Evolutionary conservation across 2,797 vertebrate species (phyloP), one percentile per base, ranked within the genome.

Genomic region (Micrastur ruficollis): DNA sequence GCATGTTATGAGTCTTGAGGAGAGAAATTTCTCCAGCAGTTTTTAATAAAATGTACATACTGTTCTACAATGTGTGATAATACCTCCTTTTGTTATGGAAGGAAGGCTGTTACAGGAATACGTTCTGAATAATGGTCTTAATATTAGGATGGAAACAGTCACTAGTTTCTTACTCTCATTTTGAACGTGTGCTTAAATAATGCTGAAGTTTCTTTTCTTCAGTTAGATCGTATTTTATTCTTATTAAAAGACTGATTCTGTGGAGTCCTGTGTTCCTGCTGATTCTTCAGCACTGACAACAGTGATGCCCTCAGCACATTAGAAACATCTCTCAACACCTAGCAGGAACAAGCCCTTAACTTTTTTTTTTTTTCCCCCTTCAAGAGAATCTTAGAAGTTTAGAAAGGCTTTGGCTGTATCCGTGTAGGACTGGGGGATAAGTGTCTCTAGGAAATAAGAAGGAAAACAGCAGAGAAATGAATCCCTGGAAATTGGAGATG

Each of bases 401-500:
- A 58, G 34, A 80, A 90, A 86, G 34, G 29, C 19, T 93, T 89
- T 89, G 32, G 14, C 27, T 82, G 81, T 42, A 78, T 71, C 52
- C 56, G 9, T 73, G 15, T 47, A 78, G 47, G 40, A 53, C 11
- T 40, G 49, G 49, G 5, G 10, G 25, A 73, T 80, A 83, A 72
- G 44, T 16, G n/a, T 47, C 44, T 73, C 2, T 56, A 42, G 12
- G 42, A 85, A 94, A 86, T 31, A 70, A 93, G 72, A 91, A 86
- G 18, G 58, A 59, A 93, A 90, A 63, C 23, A 80, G 71, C 87
- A 95, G 67, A 95, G 78, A 94, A 85, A 93, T 87, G 65, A 85
- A 94, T 52, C 12, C 50, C 72, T 92, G 65, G 74, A 93, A 85
- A 96, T 22, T 49, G 16, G 67, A 93, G 56, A 67, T 80, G 16